Conservation (phyloP, 2,113 vertebrate genomes). For the Chloebia gouldiae region DNA sequence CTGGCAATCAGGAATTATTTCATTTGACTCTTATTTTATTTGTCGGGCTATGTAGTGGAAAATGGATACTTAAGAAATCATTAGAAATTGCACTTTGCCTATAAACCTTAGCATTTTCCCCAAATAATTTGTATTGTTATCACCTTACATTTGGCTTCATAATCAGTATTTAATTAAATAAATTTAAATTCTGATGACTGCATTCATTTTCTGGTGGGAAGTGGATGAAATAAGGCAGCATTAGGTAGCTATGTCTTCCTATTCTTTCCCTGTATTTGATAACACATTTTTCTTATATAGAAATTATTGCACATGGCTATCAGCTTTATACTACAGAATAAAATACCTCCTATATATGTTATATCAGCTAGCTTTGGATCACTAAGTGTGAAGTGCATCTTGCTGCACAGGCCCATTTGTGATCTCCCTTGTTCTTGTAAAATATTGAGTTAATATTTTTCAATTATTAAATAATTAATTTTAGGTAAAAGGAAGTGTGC, state of each 20-base stretch:
- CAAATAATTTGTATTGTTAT: background rate
- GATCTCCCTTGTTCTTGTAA: background rate
- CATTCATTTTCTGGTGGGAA: background rate
- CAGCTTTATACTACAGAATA: background rate
- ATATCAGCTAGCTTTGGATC: background rate
- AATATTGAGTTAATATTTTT: background rate
- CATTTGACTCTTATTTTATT: background rate
- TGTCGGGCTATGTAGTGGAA: background rate
- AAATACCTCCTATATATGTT: background rate
- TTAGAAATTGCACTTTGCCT: background rate
- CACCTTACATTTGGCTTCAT: background rate
- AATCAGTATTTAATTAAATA: background rate
- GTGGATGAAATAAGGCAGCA: background rate
- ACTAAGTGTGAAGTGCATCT: background rate
- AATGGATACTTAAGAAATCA: background rate
- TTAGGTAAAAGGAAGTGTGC: background rate
- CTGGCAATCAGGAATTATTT: background rate
- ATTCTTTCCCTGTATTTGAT: background rate
- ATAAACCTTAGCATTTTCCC: background rate
- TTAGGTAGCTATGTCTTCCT: background rate
- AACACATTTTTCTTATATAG: background rate
- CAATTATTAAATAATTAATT: background rate
- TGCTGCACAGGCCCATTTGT: background rate
- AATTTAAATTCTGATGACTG: background rate
- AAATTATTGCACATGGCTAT: background rate